phyloP scores from a whole-genome alignment of 2,113 vertebrate genomes.

The Sorex fumeus region DNA sequence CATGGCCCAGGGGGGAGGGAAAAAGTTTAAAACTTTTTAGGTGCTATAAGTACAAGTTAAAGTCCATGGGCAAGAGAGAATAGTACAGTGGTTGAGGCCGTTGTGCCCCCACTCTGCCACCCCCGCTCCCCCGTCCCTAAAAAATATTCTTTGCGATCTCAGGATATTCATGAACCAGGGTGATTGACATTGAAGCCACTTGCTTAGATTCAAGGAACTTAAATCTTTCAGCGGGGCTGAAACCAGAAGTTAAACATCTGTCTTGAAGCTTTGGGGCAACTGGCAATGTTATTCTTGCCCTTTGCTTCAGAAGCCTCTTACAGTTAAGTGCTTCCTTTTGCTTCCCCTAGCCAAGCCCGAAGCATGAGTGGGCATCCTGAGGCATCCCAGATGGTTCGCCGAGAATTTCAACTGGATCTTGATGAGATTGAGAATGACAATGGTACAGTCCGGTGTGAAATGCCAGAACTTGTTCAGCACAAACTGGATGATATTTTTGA shows the following conservation, averaged over 20 bases:
- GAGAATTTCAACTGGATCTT: slow-evolving; percentile 98
- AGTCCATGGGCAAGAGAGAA: background rate
- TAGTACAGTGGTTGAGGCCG: too few relatives aligned
- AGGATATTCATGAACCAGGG: slow-evolving; percentile 20
- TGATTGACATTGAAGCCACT: slow-evolving; percentile 22
- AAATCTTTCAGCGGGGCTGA: slow-evolving; percentile 75
- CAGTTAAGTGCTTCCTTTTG: slow-evolving; percentile 73
- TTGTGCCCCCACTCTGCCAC: too few relatives aligned
- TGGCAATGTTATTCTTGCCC: slow-evolving; percentile 67
- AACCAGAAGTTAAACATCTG: slow-evolving; percentile 80
- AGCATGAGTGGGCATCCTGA: slow-evolving; percentile 93
- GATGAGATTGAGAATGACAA: slow-evolving; percentile 98
- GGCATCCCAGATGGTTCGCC: slow-evolving; percentile 92
- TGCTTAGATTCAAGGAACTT: slow-evolving; percentile 48
- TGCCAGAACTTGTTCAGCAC: slow-evolving; percentile 97
- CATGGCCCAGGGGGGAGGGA: too few relatives aligned
- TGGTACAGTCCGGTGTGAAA: slow-evolving; percentile 93
- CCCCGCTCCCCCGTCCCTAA: too few relatives aligned
- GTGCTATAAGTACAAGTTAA: slow-evolving; percentile 37
- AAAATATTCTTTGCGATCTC: background rate
- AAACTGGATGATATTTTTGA: slow-evolving; percentile 98
- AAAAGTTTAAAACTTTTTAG: too few relatives aligned
- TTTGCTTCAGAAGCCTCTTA: slow-evolving; percentile 46
- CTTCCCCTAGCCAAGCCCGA: slow-evolving; percentile 93
- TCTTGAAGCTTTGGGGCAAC: slow-evolving; percentile 78